Evolutionary conservation across 2,797 vertebrate genomes (phyloP).

Genomic region (Liasis olivaceus): DNA sequence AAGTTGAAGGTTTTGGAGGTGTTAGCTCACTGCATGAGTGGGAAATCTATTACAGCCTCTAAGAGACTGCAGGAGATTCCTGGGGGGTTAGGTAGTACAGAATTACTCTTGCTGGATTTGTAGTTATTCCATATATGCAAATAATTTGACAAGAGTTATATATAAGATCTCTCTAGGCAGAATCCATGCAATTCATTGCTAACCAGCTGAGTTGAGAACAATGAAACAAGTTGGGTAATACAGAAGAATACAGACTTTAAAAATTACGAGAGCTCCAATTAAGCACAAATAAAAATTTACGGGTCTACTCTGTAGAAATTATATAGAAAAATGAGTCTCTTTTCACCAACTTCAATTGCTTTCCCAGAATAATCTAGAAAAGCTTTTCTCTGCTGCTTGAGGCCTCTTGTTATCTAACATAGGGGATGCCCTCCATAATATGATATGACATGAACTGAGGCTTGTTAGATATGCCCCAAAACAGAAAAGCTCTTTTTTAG

Average conservation of each 20-base stretch:
- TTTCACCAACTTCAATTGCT: neutral
- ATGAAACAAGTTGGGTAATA: neutral
- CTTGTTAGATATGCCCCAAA: neutral
- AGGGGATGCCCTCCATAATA: neutral
- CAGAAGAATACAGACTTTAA: neutral
- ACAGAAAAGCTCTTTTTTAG: neutral
- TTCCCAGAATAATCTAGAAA: neutral
- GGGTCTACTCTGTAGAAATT: neutral
- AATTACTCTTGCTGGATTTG: neutral
- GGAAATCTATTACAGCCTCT: neutral
- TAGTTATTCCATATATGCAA: neutral
- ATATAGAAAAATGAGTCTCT: neutral
- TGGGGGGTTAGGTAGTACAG: neutral
- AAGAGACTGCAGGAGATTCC: neutral
- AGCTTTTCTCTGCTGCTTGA: neutral
- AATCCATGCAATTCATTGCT: neutral
- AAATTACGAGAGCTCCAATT: neutral
- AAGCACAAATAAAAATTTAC: neutral
- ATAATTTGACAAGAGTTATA: neutral
- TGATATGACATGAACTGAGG: neutral
- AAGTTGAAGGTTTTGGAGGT: neutral
- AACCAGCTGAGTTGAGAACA: neutral
- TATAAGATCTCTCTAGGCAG: neutral
- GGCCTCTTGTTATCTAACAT: neutral
- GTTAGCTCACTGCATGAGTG: neutral